Percentiles rank a stretch among this genome's conserved stretches.
These are phyloP conservation scores for Corythucha ciliata DNA, from an alignment of 2,888 invertebrate species.

Conservation along the genomic window DNA sequence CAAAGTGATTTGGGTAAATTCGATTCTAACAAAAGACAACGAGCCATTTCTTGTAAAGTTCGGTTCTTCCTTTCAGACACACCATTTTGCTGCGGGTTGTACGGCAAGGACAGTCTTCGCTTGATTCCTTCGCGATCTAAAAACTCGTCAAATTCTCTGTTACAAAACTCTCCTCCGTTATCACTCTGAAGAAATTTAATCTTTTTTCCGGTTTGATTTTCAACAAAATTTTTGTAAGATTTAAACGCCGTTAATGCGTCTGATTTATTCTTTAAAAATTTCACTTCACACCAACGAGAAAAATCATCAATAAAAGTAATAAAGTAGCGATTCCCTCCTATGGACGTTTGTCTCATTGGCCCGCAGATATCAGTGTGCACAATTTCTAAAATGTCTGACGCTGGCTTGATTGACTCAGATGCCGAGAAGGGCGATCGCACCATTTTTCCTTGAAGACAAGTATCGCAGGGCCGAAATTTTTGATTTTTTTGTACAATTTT, in stretches of 20 bases:
- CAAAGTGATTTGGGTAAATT: slow-evolving; percentile 1
- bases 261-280: not conserved
- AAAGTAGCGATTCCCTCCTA: slow-evolving; percentile 2
- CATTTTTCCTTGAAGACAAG: slow-evolving; percentile 8
- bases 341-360: not conserved
- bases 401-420: not conserved
- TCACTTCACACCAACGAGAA: slow-evolving; percentile 8
- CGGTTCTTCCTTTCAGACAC: slow-evolving; percentile 14
- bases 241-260: slow-evolving; percentile 6
- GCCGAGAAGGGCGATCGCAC: not conserved
- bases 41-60: slow-evolving; percentile 1
- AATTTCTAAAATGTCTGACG: not conserved
- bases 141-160: not conserved
- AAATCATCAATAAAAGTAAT: slow-evolving; percentile 13
- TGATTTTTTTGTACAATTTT: not conserved
- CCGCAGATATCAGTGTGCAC: slow-evolving; percentile 2
- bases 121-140: not conserved
- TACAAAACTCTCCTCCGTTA: slow-evolving; percentile 1
- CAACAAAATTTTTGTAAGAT: slow-evolving; percentile 6
- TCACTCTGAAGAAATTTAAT: slow-evolving; percentile 9
- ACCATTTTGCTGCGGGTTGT: slow-evolving; percentile 19
- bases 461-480: not conserved
- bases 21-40: slow-evolving; percentile 8
- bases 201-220: slow-evolving; percentile 6
- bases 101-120: slow-evolving; percentile 5